Evolutionary conservation across 2,797 vertebrate species (phyloP).

Genomic region (Todus mexicanus): DNA sequence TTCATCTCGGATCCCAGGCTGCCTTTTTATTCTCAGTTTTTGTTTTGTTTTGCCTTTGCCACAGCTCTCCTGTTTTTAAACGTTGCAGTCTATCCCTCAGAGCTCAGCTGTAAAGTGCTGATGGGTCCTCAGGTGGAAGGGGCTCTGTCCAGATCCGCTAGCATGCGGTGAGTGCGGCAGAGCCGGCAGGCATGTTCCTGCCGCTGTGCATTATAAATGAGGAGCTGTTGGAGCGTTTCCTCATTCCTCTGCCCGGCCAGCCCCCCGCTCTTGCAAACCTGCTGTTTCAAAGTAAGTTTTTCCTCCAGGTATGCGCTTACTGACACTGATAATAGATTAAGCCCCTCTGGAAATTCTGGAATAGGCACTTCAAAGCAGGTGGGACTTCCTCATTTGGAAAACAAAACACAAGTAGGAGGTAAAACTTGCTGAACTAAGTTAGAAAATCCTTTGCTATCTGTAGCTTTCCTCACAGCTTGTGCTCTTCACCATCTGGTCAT

Average conservation of each 20-base stretch:
- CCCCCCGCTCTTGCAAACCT: conserved; percentile 29
- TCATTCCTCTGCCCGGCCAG: conserved; percentile 46
- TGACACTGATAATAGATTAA: conserved; percentile 46
- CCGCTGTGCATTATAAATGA: conserved; percentile 26
- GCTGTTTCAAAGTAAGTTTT: conserved; percentile 32
- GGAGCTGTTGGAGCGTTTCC: conserved; percentile 1
- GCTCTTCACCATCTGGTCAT: conserved; percentile 38
- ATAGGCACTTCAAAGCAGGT: conserved; percentile 56
- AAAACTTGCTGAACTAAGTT: conserved; percentile 42
- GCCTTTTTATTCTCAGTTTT: background rate
- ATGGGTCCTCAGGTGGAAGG: background rate
- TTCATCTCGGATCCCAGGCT: background rate
- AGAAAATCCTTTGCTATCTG: conserved; percentile 20
- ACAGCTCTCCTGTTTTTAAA: background rate
- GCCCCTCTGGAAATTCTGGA: conserved; percentile 40
- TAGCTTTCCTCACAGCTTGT: conserved; percentile 27
- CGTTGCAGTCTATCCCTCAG: background rate
- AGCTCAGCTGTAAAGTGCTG: background rate
- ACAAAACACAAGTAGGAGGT: conserved; percentile 32
- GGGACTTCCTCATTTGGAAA: conserved; percentile 46
- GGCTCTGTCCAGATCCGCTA: background rate
- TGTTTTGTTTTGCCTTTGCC: background rate
- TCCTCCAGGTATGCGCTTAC: conserved; percentile 48
- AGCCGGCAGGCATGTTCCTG: background rate
- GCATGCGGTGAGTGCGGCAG: background rate